Conservation (phyloP, 1,140 invertebrate species). For the Drosophila pandora region DNA sequence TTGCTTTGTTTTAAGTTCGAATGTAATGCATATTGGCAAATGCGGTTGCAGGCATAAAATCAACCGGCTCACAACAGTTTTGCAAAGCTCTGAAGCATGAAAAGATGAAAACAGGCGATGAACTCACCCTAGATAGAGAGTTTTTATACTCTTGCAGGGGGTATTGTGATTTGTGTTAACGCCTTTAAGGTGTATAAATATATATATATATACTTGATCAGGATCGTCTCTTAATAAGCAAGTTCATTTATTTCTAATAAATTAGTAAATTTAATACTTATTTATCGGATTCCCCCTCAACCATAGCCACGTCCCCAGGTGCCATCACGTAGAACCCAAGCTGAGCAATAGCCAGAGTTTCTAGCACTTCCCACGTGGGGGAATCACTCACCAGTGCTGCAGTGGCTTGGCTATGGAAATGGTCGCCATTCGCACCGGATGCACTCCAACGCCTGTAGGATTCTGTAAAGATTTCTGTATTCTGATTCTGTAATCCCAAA, state of each 20-base stretch:
- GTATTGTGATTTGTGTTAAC: neutral
- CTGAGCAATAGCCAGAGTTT: slow-evolving; percentile 81
- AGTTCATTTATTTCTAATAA: neutral
- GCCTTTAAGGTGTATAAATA: neutral
- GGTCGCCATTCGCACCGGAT: slow-evolving; percentile 79
- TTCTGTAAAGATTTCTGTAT: slow-evolving; percentile 56
- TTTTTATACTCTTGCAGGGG: too few species aligned
- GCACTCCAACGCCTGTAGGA: slow-evolving; percentile 80
- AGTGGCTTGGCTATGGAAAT: slow-evolving; percentile 77
- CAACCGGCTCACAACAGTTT: neutral
- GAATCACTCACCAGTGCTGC: slow-evolving; percentile 81
- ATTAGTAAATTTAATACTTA: neutral
- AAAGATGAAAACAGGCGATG: neutral
- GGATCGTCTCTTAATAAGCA: too few species aligned
- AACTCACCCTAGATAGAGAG: neutral
- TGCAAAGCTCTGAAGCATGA: neutral
- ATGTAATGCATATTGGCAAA: neutral
- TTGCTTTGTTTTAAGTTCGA: neutral
- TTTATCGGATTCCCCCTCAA: slow-evolving; percentile 6
- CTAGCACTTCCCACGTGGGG: slow-evolving; percentile 58
- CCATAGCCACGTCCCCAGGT: slow-evolving; percentile 68
- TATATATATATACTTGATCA: neutral
- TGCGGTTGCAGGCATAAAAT: neutral
- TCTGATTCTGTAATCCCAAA: slow-evolving; percentile 28
- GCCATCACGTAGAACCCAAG: slow-evolving; percentile 72